Evolutionary conservation across 2,113 vertebrate genomes (phyloP), one percentile per base, ranked within the genome.

Genomic region (Gambusia affinis): DNA sequence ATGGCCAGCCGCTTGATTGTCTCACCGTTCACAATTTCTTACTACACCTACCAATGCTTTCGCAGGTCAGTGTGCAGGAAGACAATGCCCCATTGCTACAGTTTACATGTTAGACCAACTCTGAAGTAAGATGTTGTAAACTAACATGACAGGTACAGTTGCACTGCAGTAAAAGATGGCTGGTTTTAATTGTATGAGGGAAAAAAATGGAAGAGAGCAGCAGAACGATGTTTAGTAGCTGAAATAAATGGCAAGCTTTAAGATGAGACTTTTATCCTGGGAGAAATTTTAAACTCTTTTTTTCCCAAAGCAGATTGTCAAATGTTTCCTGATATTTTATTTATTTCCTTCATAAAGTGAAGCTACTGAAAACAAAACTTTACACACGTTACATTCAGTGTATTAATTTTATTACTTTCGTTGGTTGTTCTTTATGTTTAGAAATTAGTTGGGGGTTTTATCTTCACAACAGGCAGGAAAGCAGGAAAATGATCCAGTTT

Each of bases 1-100:
- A 96, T 98, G 95, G 95, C 95, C 19, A 97, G 96, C 89, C 95
- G 96, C 35, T 82, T 99, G 3, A 87, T 99, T 42, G 81, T 97
- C 47, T 97, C 97, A 0, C 98, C 98, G 0, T 99, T 99, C 91
- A 97, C 96, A 0, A 88, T 99, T 70, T 54, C 81, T 42, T 99
- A 99, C 91, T 99, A 99, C 91, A 97, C 96, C 0, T 98, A 96
- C 84, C 97, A 99, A 89, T 99, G 98, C 87, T 97, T 95, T 82
- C 74, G 91, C 42, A 99, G 97, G 98, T 99, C 82, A 84, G 79
- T 47, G 44, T 27, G 51, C 22, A 24, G 22, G 51, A 57, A 57
- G 51, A 54, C 51, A 24, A 24, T 0, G 8, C 51, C 4, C 8
- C 24, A 22, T 2, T n/a, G 51, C 10, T 10, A 54, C 51, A 19